Percentiles rank a stretch among this genome's conserved stretches.
Evolutionary conservation across 2,888 invertebrate genomes (phyloP).

Genomic region (Aricia artaxerxes): DNA sequence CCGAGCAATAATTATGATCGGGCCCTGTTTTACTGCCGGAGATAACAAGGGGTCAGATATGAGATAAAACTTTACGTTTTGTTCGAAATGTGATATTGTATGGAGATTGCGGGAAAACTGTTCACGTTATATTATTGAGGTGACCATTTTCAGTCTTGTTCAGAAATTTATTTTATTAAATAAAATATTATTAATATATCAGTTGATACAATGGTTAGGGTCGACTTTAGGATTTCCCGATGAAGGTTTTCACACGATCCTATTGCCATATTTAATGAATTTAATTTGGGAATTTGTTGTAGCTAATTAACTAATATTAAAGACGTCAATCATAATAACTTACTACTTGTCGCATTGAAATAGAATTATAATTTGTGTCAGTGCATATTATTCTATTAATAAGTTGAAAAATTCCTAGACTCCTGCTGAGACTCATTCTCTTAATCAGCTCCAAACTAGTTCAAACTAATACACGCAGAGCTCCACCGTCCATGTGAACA

Average conservation of each 20-base stretch:
- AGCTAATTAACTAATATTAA: too few species aligned
- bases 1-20: constrained; percentile 40
- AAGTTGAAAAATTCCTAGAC: not conserved
- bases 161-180: not conserved
- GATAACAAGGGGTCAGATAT: constrained; percentile 23
- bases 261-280: too few species aligned
- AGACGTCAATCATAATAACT: too few species aligned
- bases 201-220: not conserved
- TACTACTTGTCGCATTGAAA: too few species aligned
- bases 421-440: not conserved
- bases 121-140: not conserved
- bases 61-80: constrained; percentile 11
- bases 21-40: constrained; percentile 17
- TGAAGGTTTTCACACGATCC: too few species aligned
- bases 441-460: not conserved
- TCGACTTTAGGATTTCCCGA: too few species aligned
- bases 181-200: not conserved
- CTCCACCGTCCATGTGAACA: not conserved
- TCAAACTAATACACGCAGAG: not conserved
- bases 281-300: too few species aligned
- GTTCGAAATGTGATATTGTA: not conserved
- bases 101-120: not conserved
- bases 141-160: not conserved
- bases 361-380: not conserved
- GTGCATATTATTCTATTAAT: not conserved